These are phyloP conservation scores for Drosophila diplacantha DNA, from an alignment of 2,888 invertebrate genomes.

Conservation along the genomic window DNA sequence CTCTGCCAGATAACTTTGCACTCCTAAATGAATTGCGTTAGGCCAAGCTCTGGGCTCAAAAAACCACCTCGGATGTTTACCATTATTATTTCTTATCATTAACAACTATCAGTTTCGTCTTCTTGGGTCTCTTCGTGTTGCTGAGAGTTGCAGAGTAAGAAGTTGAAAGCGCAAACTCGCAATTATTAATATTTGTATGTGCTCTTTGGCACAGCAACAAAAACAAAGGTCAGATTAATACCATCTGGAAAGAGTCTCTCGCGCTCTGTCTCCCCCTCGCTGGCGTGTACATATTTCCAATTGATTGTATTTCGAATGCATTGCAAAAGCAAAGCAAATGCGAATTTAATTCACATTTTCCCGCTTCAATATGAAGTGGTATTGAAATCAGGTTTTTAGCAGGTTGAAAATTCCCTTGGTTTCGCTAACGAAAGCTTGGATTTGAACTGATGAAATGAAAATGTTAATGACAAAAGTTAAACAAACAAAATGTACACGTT, in stretches of 20 bases:
- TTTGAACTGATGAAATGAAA: too few species aligned
- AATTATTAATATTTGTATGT: background rate
- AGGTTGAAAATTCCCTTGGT: background rate
- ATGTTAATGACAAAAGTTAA: too few species aligned
- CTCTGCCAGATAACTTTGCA: slow-evolving; percentile 22
- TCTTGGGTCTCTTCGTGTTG: background rate
- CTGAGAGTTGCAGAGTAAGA: background rate
- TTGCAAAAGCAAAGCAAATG: background rate
- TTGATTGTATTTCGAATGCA: background rate
- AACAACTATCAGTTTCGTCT: background rate
- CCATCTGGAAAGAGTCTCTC: slow-evolving; percentile 5
- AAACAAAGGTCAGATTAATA: slow-evolving; percentile 13
- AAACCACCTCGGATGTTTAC: slow-evolving; percentile 17
- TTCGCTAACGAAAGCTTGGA: background rate
- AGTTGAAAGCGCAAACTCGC: slow-evolving; percentile 3
- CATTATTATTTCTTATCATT: slow-evolving; percentile 9
- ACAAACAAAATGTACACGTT: too few species aligned
- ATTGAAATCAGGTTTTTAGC: background rate
- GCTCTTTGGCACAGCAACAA: slow-evolving; percentile 1
- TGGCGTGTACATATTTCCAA: slow-evolving; percentile 6
- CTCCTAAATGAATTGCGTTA: slow-evolving; percentile 47
- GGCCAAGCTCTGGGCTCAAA: slow-evolving; percentile 23
- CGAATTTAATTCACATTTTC: background rate
- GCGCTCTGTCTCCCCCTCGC: background rate
- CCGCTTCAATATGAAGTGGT: too few species aligned